Conservation (phyloP, 2,113 vertebrate species). For the Sylvietta virens region DNA sequence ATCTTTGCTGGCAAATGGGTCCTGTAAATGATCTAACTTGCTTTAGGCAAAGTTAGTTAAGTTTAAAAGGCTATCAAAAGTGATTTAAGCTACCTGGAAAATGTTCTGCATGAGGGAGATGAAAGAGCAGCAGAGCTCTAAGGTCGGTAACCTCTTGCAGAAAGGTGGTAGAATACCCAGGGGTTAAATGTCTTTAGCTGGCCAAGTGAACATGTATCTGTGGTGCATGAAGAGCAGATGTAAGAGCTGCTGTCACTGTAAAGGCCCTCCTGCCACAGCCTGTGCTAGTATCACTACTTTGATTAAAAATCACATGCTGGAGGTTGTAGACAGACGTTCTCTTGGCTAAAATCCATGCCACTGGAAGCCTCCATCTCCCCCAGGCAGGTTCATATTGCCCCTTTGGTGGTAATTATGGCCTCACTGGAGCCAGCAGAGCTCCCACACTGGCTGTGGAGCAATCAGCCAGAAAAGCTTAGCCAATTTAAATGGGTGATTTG, state of each 20-base stretch:
- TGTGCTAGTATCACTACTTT: neutral
- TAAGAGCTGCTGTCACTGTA: neutral
- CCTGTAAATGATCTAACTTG: slow-evolving; percentile 3
- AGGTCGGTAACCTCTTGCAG: neutral
- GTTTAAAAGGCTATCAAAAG: slow-evolving; percentile 29
- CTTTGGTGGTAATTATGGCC: neutral
- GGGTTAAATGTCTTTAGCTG: neutral
- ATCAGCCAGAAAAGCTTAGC: slow-evolving; percentile 17
- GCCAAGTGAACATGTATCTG: neutral
- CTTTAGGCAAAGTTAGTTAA: slow-evolving; percentile 35
- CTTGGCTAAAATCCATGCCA: neutral
- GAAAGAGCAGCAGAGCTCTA: neutral
- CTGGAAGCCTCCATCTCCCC: neutral
- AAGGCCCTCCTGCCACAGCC: neutral
- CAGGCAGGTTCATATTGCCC: neutral
- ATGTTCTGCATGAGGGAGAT: neutral
- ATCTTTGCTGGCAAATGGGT: neutral
- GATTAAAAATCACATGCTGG: slow-evolving; percentile 20
- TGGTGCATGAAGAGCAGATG: neutral
- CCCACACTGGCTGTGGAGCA: neutral
- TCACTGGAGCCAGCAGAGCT: neutral
- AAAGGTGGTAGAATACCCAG: neutral
- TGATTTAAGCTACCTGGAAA: neutral
- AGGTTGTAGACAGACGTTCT: neutral
- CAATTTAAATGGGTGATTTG: neutral